Percentiles rank a stretch among this genome's conserved stretches.
phyloP scores from a whole-genome alignment of 2,113 vertebrate genomes.

The Lamprologus sp. region DNA sequence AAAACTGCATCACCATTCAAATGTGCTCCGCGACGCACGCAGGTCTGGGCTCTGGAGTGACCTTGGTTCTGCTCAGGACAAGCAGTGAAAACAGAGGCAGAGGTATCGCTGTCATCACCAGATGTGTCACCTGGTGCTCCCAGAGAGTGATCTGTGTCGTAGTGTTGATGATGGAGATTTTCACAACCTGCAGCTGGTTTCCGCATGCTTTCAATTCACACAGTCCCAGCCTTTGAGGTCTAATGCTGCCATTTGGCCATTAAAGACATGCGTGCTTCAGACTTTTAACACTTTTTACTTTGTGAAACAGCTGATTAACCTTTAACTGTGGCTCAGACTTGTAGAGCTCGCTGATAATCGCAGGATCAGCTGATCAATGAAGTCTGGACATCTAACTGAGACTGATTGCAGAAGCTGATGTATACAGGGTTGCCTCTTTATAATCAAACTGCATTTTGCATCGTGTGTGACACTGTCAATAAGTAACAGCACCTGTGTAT shows the following conservation, averaged over 20 bases:
- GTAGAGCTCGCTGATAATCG: background rate
- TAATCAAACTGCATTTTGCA: background rate
- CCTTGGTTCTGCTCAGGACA: conserved; percentile 17
- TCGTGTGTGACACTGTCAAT: background rate
- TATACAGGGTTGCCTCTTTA: background rate
- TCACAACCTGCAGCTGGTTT: background rate
- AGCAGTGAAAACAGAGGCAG: background rate
- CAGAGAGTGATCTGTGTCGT: background rate
- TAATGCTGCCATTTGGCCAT: background rate
- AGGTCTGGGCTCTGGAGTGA: conserved; percentile 4
- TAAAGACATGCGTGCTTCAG: background rate
- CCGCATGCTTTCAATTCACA: background rate
- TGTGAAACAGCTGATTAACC: background rate
- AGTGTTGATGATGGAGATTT: background rate
- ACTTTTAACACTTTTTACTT: background rate
- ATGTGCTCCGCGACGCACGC: background rate
- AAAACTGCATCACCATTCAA: background rate
- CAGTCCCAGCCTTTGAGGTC: background rate
- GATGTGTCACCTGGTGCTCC: background rate
- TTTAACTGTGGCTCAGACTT: background rate
- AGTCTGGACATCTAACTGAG: background rate
- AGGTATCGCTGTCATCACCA: background rate
- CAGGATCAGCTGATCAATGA: background rate
- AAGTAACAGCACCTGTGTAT: background rate
- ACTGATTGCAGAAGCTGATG: background rate